Evolutionary conservation across 1,140 invertebrate genomes (phyloP).

Genomic region (Laupala kohalensis): DNA sequence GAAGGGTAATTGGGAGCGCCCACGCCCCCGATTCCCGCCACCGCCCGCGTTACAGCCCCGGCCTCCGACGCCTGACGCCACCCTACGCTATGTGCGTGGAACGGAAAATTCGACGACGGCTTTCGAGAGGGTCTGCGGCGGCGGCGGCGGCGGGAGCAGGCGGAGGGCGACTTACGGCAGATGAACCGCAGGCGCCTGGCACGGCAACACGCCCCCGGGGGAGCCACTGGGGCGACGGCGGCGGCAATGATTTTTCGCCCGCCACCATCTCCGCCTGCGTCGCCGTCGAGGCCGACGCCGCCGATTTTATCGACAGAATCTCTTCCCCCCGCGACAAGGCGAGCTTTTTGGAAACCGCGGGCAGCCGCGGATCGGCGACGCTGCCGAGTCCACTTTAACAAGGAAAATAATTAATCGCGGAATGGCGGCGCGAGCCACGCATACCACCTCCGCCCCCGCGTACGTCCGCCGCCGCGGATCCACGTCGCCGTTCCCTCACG

Average conservation of each 20-base stretch:
- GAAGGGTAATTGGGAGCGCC: conserved; percentile 2
- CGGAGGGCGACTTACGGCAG: background rate
- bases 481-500: too few species aligned
- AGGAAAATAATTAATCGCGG: background rate
- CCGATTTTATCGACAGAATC: background rate
- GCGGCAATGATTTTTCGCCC: background rate
- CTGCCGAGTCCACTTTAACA: background rate
- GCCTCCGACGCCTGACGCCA: background rate
- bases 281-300: background rate
- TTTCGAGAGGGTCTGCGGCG: background rate
- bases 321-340: background rate
- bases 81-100: conserved; percentile 3
- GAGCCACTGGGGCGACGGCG: background rate
- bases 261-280: too few species aligned
- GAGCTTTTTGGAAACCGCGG: background rate
- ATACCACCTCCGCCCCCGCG: background rate
- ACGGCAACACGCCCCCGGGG: background rate
- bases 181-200: conserved; percentile 2
- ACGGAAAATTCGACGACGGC: conserved; percentile 9
- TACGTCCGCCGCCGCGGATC: too few species aligned
- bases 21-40: too few species aligned
- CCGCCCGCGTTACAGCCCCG: background rate
- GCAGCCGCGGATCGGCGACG: background rate
- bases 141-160: background rate
- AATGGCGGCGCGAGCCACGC: background rate